These are phyloP conservation scores for Geothlypis trichas DNA, from an alignment of 2,113 vertebrate genomes.

Conservation along the genomic window DNA sequence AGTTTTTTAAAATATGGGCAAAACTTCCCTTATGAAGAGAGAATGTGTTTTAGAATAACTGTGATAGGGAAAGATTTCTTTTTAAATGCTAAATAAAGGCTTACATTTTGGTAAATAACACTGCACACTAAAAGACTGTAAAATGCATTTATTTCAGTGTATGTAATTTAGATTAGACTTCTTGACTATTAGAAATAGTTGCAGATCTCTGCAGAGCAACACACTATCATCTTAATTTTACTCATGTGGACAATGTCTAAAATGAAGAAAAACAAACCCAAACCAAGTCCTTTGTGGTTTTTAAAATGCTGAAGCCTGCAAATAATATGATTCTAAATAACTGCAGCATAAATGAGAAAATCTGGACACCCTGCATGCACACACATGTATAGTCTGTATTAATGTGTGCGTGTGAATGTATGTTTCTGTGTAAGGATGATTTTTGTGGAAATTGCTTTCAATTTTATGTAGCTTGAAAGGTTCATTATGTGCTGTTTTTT, in stretches of 20 bases:
- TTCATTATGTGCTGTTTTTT: neutral
- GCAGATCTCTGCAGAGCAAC: neutral
- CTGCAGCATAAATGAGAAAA: neutral
- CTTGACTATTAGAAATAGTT: neutral
- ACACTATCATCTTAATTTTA: neutral
- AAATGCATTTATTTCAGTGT: neutral
- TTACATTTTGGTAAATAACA: neutral
- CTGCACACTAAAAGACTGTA: neutral
- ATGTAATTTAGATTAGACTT: neutral
- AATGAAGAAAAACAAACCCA: neutral
- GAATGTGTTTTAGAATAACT: neutral
- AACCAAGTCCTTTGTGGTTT: neutral
- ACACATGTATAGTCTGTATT: rapidly evolving
- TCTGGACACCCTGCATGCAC: neutral
- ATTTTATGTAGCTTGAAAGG: neutral
- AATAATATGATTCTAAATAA: neutral
- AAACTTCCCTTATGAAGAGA: neutral
- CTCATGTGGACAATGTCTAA: neutral
- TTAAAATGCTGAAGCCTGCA: neutral
- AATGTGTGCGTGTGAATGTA: neutral
- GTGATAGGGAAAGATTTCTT: neutral
- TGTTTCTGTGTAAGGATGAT: neutral
- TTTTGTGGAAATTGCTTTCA: neutral
- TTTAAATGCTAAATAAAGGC: neutral
- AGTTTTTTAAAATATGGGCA: neutral